These are phyloP conservation scores for Stictonetta naevosa DNA, from an alignment of 2,113 vertebrate genomes.

Conservation along the genomic window DNA sequence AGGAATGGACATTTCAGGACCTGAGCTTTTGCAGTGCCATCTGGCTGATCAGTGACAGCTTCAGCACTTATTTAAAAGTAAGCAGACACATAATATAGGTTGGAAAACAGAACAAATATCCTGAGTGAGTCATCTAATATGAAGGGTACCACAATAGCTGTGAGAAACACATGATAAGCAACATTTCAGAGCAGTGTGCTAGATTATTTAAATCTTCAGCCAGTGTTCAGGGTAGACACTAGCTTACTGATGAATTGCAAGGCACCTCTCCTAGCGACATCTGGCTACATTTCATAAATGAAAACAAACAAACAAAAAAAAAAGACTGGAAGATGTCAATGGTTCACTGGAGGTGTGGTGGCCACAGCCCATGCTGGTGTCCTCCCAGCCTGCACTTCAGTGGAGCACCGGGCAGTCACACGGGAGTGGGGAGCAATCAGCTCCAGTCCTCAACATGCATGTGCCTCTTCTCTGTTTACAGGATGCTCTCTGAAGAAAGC, in stretches of 20 bases:
- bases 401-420: background rate
- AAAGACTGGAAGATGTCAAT: background rate
- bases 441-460: background rate
- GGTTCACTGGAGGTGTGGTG: background rate
- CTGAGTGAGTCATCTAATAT: background rate
- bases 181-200: background rate
- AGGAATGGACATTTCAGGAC: background rate
- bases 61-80: background rate
- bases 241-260: background rate
- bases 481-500: background rate
- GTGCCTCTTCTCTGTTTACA: background rate
- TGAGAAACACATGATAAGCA: background rate
- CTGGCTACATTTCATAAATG: background rate
- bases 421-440: background rate
- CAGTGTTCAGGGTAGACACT: background rate
- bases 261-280: background rate
- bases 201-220: background rate
- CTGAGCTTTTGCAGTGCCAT: background rate
- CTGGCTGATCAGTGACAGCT: background rate
- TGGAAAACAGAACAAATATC: background rate
- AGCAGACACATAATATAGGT: background rate
- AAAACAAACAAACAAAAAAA: background rate
- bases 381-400: background rate
- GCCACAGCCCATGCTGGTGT: background rate
- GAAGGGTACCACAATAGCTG: background rate